Percentiles rank a stretch among this genome's conserved stretches.
Evolutionary conservation across 53 echinoderm and acorn worm species (phyloP).

Genomic region (Apostichopus leukothele): DNA sequence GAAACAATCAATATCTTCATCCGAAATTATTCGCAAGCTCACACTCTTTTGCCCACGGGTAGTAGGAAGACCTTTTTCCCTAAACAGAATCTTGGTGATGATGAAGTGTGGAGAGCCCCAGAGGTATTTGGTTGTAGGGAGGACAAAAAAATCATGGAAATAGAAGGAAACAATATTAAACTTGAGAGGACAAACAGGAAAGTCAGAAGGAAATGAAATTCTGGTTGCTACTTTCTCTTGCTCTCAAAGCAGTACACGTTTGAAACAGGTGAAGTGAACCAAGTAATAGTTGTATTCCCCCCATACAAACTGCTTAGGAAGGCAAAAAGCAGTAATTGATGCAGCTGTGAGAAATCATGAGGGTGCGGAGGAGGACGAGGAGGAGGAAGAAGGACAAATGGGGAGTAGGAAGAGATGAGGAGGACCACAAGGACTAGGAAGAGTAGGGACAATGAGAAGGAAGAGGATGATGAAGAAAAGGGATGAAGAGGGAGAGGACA

Average conservation of each 20-base stretch:
- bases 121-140: not conserved
- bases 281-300: no score
- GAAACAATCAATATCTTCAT: constrained; percentile 7
- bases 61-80: not conserved
- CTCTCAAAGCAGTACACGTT: not conserved
- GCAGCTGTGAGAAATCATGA: no score
- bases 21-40: constrained; percentile 10
- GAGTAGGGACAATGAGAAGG: no score
- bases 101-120: not conserved
- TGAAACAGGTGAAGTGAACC: not conserved
- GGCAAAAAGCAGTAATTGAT: no score
- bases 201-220: not conserved
- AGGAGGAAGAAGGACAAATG: no score
- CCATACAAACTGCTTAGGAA: no score
- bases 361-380: no score
- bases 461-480: no score
- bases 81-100: not conserved
- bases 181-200: not conserved
- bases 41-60: not conserved
- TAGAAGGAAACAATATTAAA: not conserved
- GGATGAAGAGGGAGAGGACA: no score
- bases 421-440: no score
- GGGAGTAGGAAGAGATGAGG: no score
- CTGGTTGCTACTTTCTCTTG: not conserved
- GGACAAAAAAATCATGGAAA: not conserved